Percentiles rank a stretch among this genome's conserved stretches.
Evolutionary conservation across 2,797 vertebrate species (phyloP).

Genomic region (Leptatherina wallacei): DNA sequence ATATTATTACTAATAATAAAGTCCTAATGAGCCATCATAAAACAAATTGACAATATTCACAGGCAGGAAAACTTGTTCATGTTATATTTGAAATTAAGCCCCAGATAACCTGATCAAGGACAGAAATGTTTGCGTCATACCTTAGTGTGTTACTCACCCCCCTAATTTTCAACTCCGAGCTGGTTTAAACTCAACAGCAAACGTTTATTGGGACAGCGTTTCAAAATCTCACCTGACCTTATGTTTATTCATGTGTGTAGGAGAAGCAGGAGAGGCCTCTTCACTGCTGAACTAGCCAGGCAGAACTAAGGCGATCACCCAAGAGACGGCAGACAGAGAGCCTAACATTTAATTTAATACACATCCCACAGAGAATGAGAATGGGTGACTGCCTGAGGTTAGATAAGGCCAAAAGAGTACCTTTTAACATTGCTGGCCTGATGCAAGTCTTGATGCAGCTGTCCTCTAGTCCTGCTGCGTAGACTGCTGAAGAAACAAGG

Average conservation of each 20-base stretch:
- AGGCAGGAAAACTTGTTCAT: no score
- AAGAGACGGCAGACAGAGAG: conserved; percentile 40
- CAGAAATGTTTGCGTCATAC: neutral
- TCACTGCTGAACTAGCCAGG: conserved; percentile 40
- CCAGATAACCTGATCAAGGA: no score
- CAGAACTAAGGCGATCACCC: conserved; percentile 65
- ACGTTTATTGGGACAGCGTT: conserved; percentile 11
- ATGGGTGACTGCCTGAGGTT: conserved; percentile 48
- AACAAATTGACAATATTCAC: no score
- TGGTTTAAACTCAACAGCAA: conserved; percentile 25
- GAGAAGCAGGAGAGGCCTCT: conserved; percentile 50
- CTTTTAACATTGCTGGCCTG: conserved; percentile 53
- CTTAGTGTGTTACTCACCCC: neutral
- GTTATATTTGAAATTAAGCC: no score
- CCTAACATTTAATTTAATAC: conserved; percentile 60
- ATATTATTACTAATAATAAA: no score
- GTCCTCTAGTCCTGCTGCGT: conserved; percentile 34
- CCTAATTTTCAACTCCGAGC: conserved; percentile 5
- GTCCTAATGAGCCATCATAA: no score
- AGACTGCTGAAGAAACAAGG: conserved; percentile 21
- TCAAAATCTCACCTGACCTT: conserved; percentile 53
- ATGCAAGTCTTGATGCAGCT: conserved; percentile 50
- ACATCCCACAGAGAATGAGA: conserved; percentile 41
- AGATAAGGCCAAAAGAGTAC: conserved; percentile 51
- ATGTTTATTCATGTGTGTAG: conserved; percentile 69